phyloP scores from a whole-genome alignment of 2,888 invertebrate species.

The Idaea straminata region DNA sequence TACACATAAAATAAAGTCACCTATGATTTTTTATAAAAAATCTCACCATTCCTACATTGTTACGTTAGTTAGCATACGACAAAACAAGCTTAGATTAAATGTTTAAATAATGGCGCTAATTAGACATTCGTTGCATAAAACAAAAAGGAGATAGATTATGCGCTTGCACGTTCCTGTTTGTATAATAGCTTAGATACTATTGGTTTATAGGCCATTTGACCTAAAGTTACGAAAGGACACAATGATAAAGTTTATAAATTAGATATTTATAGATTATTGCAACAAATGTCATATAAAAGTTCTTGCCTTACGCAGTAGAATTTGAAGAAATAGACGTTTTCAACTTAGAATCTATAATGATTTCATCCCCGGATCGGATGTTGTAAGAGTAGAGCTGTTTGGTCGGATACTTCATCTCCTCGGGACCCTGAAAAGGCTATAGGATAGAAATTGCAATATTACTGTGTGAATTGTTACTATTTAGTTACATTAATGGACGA shows the following conservation, averaged over 20 bases:
- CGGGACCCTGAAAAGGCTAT: constrained; percentile 82
- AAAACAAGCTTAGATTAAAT: constrained; percentile 1
- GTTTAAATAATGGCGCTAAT: not conserved
- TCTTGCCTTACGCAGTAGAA: constrained; percentile 45
- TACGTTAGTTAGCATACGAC: not conserved
- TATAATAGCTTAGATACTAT: no score
- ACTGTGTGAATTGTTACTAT: not conserved
- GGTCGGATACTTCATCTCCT: constrained; percentile 93
- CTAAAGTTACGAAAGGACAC: constrained; percentile 6
- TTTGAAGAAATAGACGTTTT: constrained; percentile 74
- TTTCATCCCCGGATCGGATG: constrained; percentile 93
- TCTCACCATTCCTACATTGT: constrained; percentile 1
- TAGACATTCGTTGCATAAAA: not conserved
- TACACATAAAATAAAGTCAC: constrained; percentile 2
- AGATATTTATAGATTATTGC: constrained; percentile 12
- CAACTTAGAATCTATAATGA: constrained; percentile 91
- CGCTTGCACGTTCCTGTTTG: not conserved
- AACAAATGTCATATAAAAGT: constrained; percentile 24
- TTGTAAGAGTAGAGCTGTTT: constrained; percentile 96
- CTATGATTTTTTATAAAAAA: not conserved
- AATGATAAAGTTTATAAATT: not conserved
- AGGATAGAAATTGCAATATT: constrained; percentile 1
- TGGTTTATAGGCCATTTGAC: not conserved
- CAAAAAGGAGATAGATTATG: not conserved
- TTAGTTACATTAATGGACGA: not conserved